Evolutionary conservation across 2,113 vertebrate species (phyloP), one percentile per base, ranked within the genome.

Genomic region (Hemicordylus capensis): DNA sequence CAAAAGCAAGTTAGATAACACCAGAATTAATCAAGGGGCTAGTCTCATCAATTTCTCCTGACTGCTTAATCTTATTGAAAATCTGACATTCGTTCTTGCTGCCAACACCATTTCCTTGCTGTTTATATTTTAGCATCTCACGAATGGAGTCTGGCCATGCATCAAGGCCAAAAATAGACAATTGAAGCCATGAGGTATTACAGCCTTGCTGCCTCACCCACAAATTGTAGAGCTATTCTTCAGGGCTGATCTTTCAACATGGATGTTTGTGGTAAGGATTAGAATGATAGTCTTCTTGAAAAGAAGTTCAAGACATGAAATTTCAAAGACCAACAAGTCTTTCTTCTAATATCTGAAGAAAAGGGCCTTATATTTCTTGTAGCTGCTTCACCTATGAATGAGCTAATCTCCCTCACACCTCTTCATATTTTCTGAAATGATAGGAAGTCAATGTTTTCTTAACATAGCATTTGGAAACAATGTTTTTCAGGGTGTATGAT

Each of bases 31-130:
- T 90, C 90, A 92, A 90, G 77, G 87, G 75, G 92, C 87, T 87
- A 82, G 66, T 75, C 86, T 92, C 93, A 93, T 93, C 91, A 77
- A 78, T 58, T 93, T 88, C 83, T 80, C 88, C 85, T 86, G 88
- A 91, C 86, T 93, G 87, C 86, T 91, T 94, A 91, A 90, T 95
- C 87, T 89, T 89, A 88, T 83, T 88, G 89, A 85, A 87, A 90
- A 92, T 73, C 89, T 87, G 91, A 77, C 64, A 92, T 34, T 80
- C 66, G 76, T 46, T 93, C 76, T 80, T 85, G 63, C 46, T 92
- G 91, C 91, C 91, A 94, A 89, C 72, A 86, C 84, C 85, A 80
- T 88, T 91, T 90, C 84, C 76, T 87, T 91, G 89, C 84, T 78
- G 80, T 91, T 85, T 89, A 90, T 83, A 87, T 28, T 77, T 87